Evolutionary conservation across 2,888 invertebrate genomes (phyloP).

Genomic region (Euplagia quadripunctaria): DNA sequence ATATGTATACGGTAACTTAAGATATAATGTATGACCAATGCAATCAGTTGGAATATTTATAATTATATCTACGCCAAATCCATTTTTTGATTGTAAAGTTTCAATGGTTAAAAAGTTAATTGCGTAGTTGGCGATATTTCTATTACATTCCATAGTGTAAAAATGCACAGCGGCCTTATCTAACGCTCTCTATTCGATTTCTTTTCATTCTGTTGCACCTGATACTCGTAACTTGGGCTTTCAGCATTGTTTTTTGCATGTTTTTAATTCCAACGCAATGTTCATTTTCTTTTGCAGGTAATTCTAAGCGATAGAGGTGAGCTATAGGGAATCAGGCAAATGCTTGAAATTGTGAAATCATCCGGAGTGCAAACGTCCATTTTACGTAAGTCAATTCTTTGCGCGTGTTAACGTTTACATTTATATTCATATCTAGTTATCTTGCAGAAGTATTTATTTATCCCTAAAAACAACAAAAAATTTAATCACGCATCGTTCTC

Average conservation of each 20-base stretch:
- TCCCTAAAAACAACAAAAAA: too few relatives aligned
- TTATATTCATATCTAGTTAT: too few relatives aligned
- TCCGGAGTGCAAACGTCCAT: background rate
- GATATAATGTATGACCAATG: too few relatives aligned
- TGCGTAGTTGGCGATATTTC: slow-evolving; percentile 51
- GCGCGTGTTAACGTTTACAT: too few relatives aligned
- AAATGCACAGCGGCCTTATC: slow-evolving; percentile 59
- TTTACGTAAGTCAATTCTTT: too few relatives aligned
- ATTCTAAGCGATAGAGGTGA: background rate
- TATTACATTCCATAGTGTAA: slow-evolving; percentile 58
- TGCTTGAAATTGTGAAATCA: background rate
- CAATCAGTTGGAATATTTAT: too few relatives aligned
- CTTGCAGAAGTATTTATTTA: too few relatives aligned
- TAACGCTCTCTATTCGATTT: slow-evolving; percentile 53
- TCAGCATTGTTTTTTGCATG: background rate
- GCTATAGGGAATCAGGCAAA: background rate
- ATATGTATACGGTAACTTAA: too few relatives aligned
- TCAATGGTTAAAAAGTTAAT: slow-evolving; percentile 54
- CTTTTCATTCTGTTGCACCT: slow-evolving; percentile 26
- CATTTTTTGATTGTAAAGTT: too few relatives aligned
- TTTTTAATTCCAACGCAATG: slow-evolving; percentile 6
- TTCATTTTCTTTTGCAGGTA: slow-evolving; percentile 11
- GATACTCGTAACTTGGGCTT: too few relatives aligned
- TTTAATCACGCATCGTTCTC: too few relatives aligned
- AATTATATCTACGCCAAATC: too few relatives aligned